Percentiles rank a stretch among this genome's conserved stretches.
Evolutionary conservation across 2,113 vertebrate genomes (phyloP).

Genomic region (Lonchura striata): DNA sequence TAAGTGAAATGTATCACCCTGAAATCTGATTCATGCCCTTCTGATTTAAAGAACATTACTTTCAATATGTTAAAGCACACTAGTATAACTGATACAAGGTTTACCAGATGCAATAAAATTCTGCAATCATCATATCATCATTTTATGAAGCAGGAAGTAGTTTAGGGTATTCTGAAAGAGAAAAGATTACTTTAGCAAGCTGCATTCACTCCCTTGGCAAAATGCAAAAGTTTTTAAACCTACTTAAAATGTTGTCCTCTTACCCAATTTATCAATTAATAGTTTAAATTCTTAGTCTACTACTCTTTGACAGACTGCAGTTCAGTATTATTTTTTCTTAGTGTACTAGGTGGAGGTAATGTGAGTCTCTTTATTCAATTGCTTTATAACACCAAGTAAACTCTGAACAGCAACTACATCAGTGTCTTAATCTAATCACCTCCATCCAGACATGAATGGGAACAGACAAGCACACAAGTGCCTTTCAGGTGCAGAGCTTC

Average conservation of each 20-base stretch:
- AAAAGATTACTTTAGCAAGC: not conserved
- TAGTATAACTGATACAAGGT: not conserved
- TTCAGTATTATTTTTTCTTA: not conserved
- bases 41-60: slow-evolving; percentile 30
- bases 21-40: slow-evolving; percentile 33
- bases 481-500: not conserved
- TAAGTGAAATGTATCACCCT: slow-evolving; percentile 18
- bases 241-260: not conserved
- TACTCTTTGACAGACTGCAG: not conserved
- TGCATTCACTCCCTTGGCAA: not conserved
- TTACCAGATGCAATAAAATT: slow-evolving; percentile 1
- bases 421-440: not conserved
- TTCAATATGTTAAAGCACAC: slow-evolving; percentile 17
- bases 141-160: not conserved
- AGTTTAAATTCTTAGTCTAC: not conserved
- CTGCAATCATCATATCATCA: not conserved
- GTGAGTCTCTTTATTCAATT: not conserved
- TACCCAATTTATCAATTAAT: not conserved
- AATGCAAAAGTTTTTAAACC: not conserved
- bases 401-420: not conserved
- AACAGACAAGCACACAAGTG: not conserved
- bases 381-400: not conserved
- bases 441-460: not conserved
- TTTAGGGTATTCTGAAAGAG: not conserved
- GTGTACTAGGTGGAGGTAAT: not conserved